Base-by-base conservation (phyloP, 2,113 vertebrate genomes). In the Catharus bicknelli region DNA sequence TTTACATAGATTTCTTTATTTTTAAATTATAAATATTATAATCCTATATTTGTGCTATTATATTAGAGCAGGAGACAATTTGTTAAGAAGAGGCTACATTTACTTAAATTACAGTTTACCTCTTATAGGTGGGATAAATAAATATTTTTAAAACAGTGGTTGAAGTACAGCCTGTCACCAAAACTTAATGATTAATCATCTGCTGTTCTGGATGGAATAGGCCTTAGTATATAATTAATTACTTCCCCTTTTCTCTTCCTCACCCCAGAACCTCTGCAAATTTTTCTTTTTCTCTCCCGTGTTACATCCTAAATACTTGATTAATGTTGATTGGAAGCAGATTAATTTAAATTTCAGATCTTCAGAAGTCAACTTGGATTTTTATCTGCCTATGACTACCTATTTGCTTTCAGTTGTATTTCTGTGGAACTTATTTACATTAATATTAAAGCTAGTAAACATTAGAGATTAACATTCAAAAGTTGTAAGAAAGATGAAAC, bases 381-480 rank as follows among this genome's bases (percentile, higher is more conserved):
- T 84, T 83, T 91, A 30, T 82, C 27, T 62, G 59, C 23, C 62
- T 55, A 4, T 63, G 51, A 51, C 34, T 91, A 90, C 64, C 23
- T 91, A n/a, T 92, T 87, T 90, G 26, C 64, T 90, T 86, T 84
- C 57, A 90, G 36, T 38, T 27, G 57, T 53, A 69, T 83, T 66
- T 95, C 23, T 85, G 50, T 73, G 42, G 34, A 73, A 82, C 2
- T 87, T 96, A 70, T 88, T 96, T 93, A 86, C 76, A 63, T 85
- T 95, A 96, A 85, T 94, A 80, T 86, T 91, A 92, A 94, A 94
- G 43, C n/a, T 58, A 80, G 42, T 75, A 90, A 87, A 92, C 73
- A 70, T 61, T 95, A 51, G 34, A 85, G 55, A 89, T 96, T 95
- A 84, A 72, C 58, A 90, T 94, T 96, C 72, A 68, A 47, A 91